These are phyloP conservation scores for Adineta ricciae DNA, from an alignment of 2,888 invertebrate genomes.

Conservation along the genomic window DNA sequence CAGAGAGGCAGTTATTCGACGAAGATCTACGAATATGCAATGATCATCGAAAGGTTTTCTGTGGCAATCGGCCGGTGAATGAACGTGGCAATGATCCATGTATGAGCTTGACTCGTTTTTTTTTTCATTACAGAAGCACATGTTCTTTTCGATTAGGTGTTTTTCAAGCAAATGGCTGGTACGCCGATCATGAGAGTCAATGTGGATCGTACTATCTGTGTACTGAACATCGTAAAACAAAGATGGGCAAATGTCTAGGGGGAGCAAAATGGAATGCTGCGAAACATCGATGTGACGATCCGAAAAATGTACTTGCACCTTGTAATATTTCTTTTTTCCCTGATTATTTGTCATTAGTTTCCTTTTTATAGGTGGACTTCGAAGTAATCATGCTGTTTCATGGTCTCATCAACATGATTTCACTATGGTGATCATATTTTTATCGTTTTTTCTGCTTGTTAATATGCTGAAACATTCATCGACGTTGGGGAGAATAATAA, in stretches of 20 bases:
- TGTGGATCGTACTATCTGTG: constrained; percentile 28
- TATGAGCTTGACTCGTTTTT: not conserved
- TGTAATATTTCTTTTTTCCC: not conserved
- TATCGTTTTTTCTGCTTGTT: not conserved
- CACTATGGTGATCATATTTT: not conserved
- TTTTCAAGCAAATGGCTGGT: not conserved
- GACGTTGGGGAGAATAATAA: not conserved
- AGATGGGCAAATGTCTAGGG: constrained; percentile 29
- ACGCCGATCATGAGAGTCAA: constrained; percentile 27
- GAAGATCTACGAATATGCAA: constrained; percentile 28
- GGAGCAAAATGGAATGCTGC: constrained; percentile 27
- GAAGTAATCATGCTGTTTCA: not conserved
- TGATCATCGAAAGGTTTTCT: constrained; percentile 28
- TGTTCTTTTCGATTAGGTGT: not conserved
- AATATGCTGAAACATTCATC: not conserved
- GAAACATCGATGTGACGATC: constrained; percentile 30
- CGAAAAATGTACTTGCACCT: constrained; percentile 27
- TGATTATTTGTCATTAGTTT: not conserved
- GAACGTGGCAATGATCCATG: constrained; percentile 30
- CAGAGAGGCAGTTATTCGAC: constrained; percentile 29
- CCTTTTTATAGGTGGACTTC: not conserved
- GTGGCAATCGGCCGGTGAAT: constrained; percentile 28
- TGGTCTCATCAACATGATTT: not conserved
- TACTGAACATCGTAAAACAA: constrained; percentile 21
- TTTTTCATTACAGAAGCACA: not conserved